phyloP scores from a whole-genome alignment of 2,797 vertebrate genomes.

The Hippocampus kuda region DNA sequence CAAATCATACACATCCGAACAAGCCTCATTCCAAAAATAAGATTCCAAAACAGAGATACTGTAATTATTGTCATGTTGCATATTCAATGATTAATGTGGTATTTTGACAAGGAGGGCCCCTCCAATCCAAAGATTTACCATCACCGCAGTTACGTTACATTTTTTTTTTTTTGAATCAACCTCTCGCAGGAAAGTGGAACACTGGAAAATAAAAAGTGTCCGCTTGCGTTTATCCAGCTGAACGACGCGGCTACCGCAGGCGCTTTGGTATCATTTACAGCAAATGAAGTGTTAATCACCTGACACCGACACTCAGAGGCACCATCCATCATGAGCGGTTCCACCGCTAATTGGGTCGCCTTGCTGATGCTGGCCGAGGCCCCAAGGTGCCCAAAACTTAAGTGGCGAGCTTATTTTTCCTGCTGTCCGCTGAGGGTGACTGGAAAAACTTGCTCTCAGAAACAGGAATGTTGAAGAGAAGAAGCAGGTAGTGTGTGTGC shows the following conservation, averaged over 20 bases:
- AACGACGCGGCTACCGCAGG: constrained; percentile 33
- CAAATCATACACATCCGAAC: constrained; percentile 5
- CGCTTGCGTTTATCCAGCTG: constrained; percentile 32
- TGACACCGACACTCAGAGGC: constrained; percentile 62
- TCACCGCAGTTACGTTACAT: constrained; percentile 12
- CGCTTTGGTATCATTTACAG: constrained; percentile 48
- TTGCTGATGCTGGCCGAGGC: constrained; percentile 41
- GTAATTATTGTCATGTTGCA: neutral
- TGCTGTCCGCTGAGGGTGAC: constrained; percentile 21
- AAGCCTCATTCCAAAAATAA: neutral
- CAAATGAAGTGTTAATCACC: constrained; percentile 61
- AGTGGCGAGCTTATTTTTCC: constrained; percentile 52
- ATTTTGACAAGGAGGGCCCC: constrained; percentile 16
- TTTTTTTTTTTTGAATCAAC: constrained; percentile 26
- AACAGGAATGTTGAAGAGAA: neutral
- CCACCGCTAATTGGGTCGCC: constrained; percentile 61
- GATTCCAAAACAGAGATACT: constrained; percentile 2
- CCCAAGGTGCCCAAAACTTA: constrained; percentile 44
- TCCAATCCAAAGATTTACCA: constrained; percentile 17
- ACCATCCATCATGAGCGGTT: constrained; percentile 56
- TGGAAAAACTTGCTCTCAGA: constrained; percentile 30
- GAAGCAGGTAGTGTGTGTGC: neutral
- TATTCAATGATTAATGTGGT: constrained; percentile 10
- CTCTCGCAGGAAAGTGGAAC: constrained; percentile 26
- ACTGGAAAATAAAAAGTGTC: constrained; percentile 32